Conservation (phyloP, 1,140 invertebrate species). For the Cataglyphis hispanica region DNA sequence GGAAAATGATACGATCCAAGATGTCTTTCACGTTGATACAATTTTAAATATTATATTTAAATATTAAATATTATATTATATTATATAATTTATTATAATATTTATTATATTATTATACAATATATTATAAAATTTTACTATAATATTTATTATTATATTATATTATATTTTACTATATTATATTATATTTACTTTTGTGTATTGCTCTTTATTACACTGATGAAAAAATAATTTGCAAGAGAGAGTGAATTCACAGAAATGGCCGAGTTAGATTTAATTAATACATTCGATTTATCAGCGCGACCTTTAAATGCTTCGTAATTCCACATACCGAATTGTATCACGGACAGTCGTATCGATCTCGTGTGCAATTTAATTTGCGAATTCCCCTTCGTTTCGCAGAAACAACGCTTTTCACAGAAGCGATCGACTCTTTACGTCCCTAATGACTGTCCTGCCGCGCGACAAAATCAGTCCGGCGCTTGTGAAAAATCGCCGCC, state of each 20-base stretch:
- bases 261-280: not conserved
- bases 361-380: slow-evolving; percentile 83
- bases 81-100: no score
- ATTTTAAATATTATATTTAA: not conserved
- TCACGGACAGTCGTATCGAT: slow-evolving; percentile 72
- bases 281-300: not conserved
- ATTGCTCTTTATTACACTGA: not conserved
- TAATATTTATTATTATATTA: no score
- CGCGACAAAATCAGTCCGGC: slow-evolving; percentile 68
- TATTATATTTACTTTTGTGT: not conserved
- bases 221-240: not conserved
- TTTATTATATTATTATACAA: no score
- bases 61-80: no score
- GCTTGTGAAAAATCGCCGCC: slow-evolving; percentile 68
- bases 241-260: not conserved
- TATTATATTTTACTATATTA: no score
- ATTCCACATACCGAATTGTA: slow-evolving; percentile 54
- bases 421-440: slow-evolving; percentile 27
- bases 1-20: not conserved
- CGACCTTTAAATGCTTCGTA: not conserved
- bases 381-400: slow-evolving; percentile 75
- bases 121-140: no score
- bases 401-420: slow-evolving; percentile 35
- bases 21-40: slow-evolving; percentile 15
- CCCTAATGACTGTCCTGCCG: slow-evolving; percentile 46